phyloP scores from a whole-genome alignment of 2,888 invertebrate species.

The Scaptodrosophila latifasciaeformis region DNA sequence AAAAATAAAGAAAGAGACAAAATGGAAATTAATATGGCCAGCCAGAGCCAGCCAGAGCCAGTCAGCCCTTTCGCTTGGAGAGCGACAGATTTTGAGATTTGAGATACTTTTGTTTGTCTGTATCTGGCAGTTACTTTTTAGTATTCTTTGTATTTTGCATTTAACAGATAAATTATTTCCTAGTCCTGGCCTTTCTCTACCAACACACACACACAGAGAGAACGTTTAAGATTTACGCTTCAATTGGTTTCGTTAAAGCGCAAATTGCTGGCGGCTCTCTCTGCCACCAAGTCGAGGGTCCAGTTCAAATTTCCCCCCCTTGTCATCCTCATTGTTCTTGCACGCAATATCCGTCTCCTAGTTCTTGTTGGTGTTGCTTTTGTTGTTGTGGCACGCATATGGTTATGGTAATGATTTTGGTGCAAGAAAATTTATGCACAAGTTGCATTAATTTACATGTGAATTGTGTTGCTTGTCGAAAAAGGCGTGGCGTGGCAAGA shows the following conservation, averaged over 20 bases:
- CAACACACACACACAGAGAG: too few species aligned
- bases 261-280: constrained; percentile 44
- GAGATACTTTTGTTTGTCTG: constrained; percentile 2
- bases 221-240: constrained; percentile 57
- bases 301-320: too few species aligned
- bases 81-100: constrained; percentile 2
- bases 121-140: constrained; percentile 9
- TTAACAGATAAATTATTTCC: constrained; percentile 14
- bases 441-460: constrained; percentile 60
- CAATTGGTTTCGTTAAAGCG: constrained; percentile 63
- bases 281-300: too few species aligned
- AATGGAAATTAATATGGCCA: constrained; percentile 38
- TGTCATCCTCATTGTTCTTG: not conserved
- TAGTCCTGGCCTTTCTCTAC: too few species aligned
- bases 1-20: constrained; percentile 14
- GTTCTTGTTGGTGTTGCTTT: constrained; percentile 10
- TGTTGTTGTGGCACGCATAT: constrained; percentile 13
- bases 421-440: constrained; percentile 14
- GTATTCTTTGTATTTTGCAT: constrained; percentile 5
- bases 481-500: constrained; percentile 32
- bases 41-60: not conserved
- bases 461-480: constrained; percentile 37
- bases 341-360: not conserved
- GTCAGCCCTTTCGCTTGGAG: not conserved
- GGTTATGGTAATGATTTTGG: constrained; percentile 56